These are phyloP conservation scores for Isaurus tuberculatus DNA, from an alignment of 92 coral and sea anemone species.

Conservation along the genomic window DNA sequence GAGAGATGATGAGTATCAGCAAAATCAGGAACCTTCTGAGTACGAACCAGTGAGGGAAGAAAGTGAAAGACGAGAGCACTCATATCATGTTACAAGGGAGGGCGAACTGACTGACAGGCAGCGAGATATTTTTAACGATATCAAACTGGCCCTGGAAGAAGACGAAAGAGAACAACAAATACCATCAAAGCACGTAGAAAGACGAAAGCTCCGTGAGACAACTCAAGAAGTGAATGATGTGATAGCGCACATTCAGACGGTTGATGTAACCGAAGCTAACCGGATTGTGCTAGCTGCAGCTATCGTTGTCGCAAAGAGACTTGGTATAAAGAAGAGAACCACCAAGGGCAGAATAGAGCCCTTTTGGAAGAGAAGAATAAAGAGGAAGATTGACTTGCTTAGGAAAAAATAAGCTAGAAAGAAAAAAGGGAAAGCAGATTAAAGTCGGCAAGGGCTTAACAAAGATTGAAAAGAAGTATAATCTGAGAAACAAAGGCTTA, in stretches of 20 bases:
- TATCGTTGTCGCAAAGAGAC: slow-evolving; percentile 10
- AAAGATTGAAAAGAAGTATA: slow-evolving; percentile 5
- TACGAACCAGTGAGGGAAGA: slow-evolving; percentile 5
- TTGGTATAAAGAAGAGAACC: slow-evolving; percentile 26
- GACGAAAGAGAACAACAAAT: neutral
- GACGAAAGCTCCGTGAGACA: slow-evolving; percentile 5
- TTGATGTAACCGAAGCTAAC: slow-evolving; percentile 41
- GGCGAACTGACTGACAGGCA: neutral
- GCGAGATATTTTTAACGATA: slow-evolving; percentile 10
- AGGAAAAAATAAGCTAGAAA: slow-evolving; percentile 49
- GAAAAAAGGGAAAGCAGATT: slow-evolving; percentile 21
- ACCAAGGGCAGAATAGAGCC: neutral
- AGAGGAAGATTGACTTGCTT: slow-evolving; percentile 37
- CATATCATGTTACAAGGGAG: neutral
- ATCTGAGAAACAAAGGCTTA: slow-evolving; percentile 7
- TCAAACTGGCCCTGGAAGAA: too few species aligned
- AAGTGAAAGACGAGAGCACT: neutral
- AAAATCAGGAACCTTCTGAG: too few species aligned
- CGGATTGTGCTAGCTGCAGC: slow-evolving; percentile 33
- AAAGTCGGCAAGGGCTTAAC: slow-evolving; percentile 34
- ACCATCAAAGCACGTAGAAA: neutral
- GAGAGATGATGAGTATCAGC: too few species aligned
- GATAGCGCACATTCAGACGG: slow-evolving; percentile 1
- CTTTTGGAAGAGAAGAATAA: too few species aligned
- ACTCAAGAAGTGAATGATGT: slow-evolving; percentile 33